A percentile compares a stretch with the other conserved stretches of the same genome.
phyloP scores from a whole-genome alignment of 2,797 vertebrate species.

The Sebastes wilsoni region DNA sequence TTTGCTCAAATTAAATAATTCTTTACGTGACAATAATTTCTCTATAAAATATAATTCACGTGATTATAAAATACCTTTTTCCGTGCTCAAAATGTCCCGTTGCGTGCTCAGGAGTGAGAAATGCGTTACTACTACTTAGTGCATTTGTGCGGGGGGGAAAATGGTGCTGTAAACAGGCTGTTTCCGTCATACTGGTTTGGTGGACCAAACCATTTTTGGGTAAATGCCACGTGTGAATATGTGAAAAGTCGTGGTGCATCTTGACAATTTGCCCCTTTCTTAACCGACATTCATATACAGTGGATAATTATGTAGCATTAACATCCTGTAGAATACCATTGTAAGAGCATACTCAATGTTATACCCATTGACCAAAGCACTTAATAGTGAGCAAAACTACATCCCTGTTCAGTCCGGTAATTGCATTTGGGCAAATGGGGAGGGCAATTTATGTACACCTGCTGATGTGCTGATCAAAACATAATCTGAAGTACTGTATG shows the following conservation, averaged over 20 bases:
- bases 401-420: constrained; percentile 71
- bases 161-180: constrained; percentile 59
- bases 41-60: not conserved
- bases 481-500: constrained; percentile 86
- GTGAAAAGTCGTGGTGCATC: constrained; percentile 70
- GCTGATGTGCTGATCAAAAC: constrained; percentile 84
- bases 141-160: constrained; percentile 43
- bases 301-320: constrained; percentile 82
- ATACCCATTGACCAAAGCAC: constrained; percentile 82
- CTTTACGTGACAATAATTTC: not conserved
- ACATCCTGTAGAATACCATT: constrained; percentile 80
- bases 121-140: constrained; percentile 50
- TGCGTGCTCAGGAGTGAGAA: not conserved
- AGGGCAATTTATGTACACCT: constrained; percentile 78
- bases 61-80: not conserved
- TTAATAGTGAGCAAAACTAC: constrained; percentile 78
- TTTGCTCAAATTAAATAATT: not conserved
- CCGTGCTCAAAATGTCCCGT: not conserved
- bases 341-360: constrained; percentile 76
- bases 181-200: constrained; percentile 57
- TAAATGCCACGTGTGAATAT: constrained; percentile 74
- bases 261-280: constrained; percentile 66
- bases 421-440: constrained; percentile 64
- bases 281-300: constrained; percentile 69
- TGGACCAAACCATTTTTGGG: constrained; percentile 65